A percentile compares a stretch with the other conserved stretches of the same genome.
phyloP scores from a whole-genome alignment of 2,797 vertebrate genomes.

The Fratercula arctica region DNA sequence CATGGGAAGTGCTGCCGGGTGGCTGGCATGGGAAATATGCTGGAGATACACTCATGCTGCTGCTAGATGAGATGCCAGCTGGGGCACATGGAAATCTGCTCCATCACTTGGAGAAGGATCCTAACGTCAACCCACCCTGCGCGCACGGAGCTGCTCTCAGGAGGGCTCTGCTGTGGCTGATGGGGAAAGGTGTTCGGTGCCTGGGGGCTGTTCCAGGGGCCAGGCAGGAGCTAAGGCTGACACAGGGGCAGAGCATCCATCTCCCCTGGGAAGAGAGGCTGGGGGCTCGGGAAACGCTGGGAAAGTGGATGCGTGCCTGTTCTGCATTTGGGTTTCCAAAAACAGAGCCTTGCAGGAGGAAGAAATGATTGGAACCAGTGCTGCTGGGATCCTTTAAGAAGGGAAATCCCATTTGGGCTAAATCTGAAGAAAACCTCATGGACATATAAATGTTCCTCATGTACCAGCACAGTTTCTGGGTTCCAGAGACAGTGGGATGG shows the following conservation, averaged over 20 bases:
- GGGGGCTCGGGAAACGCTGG: not conserved
- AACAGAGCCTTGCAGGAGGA: not conserved
- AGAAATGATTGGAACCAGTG: not conserved
- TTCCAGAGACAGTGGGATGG: not conserved
- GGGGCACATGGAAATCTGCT: not conserved
- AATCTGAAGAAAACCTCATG: not conserved
- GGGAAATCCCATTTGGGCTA: not conserved
- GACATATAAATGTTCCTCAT: not conserved
- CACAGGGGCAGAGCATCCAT: not conserved
- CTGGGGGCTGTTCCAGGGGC: not conserved
- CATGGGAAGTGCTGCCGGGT: not conserved
- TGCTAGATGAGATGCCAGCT: not conserved
- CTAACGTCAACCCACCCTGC: not conserved
- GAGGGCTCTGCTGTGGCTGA: not conserved
- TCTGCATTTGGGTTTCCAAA: not conserved
- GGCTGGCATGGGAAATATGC: not conserved
- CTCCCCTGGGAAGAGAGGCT: not conserved
- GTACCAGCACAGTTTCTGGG: not conserved
- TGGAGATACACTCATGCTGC: not conserved
- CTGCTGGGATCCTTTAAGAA: not conserved
- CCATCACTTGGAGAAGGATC: not conserved
- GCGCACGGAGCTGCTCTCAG: not conserved
- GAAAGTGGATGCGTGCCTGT: not conserved
- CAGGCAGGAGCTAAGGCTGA: not conserved
- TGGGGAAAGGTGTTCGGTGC: accelerated